phyloP scores from a whole-genome alignment of 2,888 invertebrate genomes.

The Pachycephus smyrnensis region DNA sequence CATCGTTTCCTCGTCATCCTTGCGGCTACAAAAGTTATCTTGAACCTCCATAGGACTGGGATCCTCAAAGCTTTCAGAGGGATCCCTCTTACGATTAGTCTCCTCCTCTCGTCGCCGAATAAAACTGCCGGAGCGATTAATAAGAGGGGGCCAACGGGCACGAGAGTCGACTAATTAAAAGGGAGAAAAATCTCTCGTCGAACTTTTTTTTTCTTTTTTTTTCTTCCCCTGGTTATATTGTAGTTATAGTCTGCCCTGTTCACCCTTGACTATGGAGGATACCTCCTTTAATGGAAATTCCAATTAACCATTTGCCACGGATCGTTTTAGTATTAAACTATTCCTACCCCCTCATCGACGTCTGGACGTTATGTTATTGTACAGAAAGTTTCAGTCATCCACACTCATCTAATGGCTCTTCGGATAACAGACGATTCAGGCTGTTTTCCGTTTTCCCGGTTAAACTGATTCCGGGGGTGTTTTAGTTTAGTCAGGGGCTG shows the following conservation, averaged over 20 bases:
- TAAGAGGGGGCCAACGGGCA: not conserved
- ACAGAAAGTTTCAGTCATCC: not conserved
- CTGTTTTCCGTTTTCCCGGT: not conserved
- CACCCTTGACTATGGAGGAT: not conserved
- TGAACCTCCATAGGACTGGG: not conserved
- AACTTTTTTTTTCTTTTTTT: not conserved
- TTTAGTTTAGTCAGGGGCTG: not conserved
- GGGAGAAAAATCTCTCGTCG: not conserved
- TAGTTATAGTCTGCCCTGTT: not conserved
- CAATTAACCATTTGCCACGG: not conserved
- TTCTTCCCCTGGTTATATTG: not conserved
- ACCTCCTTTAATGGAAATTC: not conserved
- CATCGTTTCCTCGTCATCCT: not conserved
- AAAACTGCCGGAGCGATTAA: not conserved
- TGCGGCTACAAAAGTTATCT: not conserved
- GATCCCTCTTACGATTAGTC: not conserved
- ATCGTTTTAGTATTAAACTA: not conserved
- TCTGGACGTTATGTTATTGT: not conserved
- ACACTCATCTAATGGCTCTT: not conserved
- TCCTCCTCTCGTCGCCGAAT: not conserved
- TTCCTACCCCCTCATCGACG: not conserved
- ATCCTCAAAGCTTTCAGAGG: not conserved
- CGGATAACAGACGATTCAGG: not conserved
- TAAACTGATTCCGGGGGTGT: not conserved
- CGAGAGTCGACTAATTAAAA: conserved; percentile 4